Percentiles rank a stretch among this genome's conserved stretches.
Conservation (phyloP, 2,888 invertebrate genomes). For the Salticus scenicus region DNA sequence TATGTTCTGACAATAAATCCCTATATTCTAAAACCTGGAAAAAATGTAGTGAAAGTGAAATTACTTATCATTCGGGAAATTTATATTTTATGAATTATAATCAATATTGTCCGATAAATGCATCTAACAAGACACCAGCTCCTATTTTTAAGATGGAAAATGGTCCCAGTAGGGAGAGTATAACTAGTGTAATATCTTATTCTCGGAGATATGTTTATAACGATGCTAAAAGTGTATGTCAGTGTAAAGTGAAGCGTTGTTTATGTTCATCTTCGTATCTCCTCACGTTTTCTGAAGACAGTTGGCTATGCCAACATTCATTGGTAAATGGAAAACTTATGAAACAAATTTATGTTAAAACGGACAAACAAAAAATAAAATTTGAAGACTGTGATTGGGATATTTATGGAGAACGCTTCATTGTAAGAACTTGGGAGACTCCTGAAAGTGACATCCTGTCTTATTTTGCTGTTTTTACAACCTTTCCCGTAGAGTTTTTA, state of each 20-base stretch:
- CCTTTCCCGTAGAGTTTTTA: conserved; percentile 34
- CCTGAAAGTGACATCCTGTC: conserved; percentile 23
- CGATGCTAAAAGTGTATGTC: neutral
- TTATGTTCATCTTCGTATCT: conserved; percentile 22
- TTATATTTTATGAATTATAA: conserved; percentile 33
- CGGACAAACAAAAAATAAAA: neutral
- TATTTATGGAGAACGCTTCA: conserved; percentile 20
- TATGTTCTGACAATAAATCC: neutral
- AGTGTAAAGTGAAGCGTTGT: neutral
- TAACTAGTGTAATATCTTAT: conserved; percentile 34
- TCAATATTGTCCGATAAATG: conserved; percentile 8
- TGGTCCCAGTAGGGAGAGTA: too few relatives aligned
- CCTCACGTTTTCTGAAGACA: conserved; percentile 30
- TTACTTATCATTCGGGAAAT: conserved; percentile 30
- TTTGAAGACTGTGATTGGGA: conserved; percentile 50
- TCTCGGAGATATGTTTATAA: neutral
- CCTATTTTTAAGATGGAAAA: neutral
- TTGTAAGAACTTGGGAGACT: neutral
- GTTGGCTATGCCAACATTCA: conserved; percentile 31
- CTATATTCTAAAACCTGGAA: neutral
- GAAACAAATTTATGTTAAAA: conserved; percentile 20
- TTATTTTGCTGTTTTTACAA: conserved; percentile 41
- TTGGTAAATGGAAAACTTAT: conserved; percentile 15
- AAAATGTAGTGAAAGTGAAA: conserved; percentile 2
- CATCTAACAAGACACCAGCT: neutral